A percentile compares a stretch with the other conserved stretches of the same genome.
Conservation (phyloP, 2,797 vertebrate genomes). For the Cottoperca gobio region DNA sequence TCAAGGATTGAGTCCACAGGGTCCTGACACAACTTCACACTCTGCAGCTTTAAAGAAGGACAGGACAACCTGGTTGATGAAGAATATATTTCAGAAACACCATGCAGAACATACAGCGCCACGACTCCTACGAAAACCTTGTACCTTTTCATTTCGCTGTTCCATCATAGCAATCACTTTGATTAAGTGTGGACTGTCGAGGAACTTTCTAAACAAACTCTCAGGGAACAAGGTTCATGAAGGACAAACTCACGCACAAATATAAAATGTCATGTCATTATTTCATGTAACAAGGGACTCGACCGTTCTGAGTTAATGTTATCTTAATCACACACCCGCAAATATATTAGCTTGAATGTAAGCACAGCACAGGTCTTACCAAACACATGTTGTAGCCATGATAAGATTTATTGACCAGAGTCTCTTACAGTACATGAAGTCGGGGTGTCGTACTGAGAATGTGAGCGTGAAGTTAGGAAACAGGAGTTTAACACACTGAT, state of each 20-base stretch:
- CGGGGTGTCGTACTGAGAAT: background rate
- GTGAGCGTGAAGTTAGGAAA: background rate
- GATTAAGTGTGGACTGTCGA: too few relatives aligned
- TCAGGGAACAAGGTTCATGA: constrained; percentile 42
- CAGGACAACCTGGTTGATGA: constrained; percentile 57
- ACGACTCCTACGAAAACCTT: constrained; percentile 39
- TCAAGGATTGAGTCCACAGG: background rate
- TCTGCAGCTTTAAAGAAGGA: constrained; percentile 34
- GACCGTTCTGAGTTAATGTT: too few relatives aligned
- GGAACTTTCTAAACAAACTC: background rate
- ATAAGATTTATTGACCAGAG: constrained; percentile 36
- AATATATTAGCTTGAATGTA: constrained; percentile 11
- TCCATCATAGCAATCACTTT: too few relatives aligned
- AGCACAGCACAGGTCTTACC: constrained; percentile 1
- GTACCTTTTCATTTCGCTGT: too few relatives aligned
- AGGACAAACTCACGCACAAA: constrained; percentile 43
- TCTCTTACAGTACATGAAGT: background rate
- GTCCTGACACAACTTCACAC: background rate
- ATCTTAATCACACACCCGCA: constrained; percentile 11
- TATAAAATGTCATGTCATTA: too few relatives aligned
- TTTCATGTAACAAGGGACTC: too few relatives aligned
- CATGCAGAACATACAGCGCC: constrained; percentile 46
- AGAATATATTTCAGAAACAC: constrained; percentile 64
- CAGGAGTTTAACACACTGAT: background rate
- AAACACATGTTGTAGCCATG: constrained; percentile 4